Evolutionary conservation across 2,113 vertebrate genomes (phyloP), one percentile per base, ranked within the genome.

Genomic region (Mesembrinibis cayennensis): DNA sequence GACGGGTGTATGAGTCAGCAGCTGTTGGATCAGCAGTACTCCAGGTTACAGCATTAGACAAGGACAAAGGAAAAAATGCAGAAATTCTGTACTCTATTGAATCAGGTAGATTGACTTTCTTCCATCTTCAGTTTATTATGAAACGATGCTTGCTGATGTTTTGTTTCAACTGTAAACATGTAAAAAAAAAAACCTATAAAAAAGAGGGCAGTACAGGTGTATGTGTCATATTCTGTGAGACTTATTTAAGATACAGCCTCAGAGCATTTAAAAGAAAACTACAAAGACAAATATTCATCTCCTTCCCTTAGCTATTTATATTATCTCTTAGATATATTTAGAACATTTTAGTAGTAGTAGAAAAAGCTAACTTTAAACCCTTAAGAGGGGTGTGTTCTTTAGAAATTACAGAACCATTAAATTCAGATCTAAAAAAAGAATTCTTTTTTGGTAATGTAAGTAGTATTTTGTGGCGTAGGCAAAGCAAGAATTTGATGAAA

Each of bases 41-140:
- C 34, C 99, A 99, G 95, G 98, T 99, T 90, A 99, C 99, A 14
- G 99, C 99, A 32, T 97, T 99, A 59, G 99, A 99, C 97, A 99
- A 99, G 97, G 99, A 99, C 98, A 99, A 99, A 96, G 99, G 99
- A 32, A 91, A 95, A 70, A 99, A 99, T 55, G 99, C 99, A 19
- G 99, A 99, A 97, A 97, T 99, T 55, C 49, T 98, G 9, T 99
- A 99, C 97, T 99, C 98, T 38, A 98, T 99, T 20, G 99, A 99
- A 95, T 99, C 99, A 98, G 99, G 99, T 99, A 98, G 78, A 42
- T 77, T 61, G 61, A 16, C 62, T 62, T 70, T 21, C 29, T 62
- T 77, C n/a, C 4, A 6, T 88, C 67, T 53, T 63, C 50, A 13
- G 20, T 69, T 56, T 76, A 19, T 3, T 23, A 78, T 56, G 70